Base-by-base conservation (phyloP, 2,888 invertebrate genomes). In the Mesorhabditis spiculigera region DNA sequence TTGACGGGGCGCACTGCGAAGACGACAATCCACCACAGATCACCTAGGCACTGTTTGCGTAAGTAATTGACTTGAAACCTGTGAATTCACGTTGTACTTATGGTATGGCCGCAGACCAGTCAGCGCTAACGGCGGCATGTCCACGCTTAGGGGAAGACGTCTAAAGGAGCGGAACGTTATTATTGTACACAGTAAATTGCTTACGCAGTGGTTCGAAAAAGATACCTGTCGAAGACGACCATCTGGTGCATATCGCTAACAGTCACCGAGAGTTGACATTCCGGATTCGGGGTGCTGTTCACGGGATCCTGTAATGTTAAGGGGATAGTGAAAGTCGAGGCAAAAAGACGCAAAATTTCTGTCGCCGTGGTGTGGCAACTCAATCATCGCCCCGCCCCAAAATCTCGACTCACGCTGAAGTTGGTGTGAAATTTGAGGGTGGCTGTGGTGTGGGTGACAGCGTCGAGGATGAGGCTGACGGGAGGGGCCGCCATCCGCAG, bases 81-180 rank as follows among this genome's bases (percentile, higher is more conserved):
- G 80, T 4, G 82, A 76, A 63, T 82, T 83, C 4, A 82, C 76
- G 1, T 76, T 74, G 68, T 85, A 85, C 70, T 82, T 82, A 71
- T 82, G 82, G 71, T 78, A 84, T 4, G 84, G 82, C 63, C 78
- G 74, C 61, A 84, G 75, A 5, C 81, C 82, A 58, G 78, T 78
- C 43, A 84, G 71, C 16, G 73, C 72, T 16, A 84, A 68, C 8
- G 79, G 68, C 4, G 82, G 76, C 4, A 78, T 63, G 4, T 73
- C 70, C 4, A 71, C 69, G n/a, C 66, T 66, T 13, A 72, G 65
- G 44, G 76, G 71, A 8, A 73, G 75, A 43, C 74, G 71, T 44
- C 74, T 50, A 50, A 50, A 50, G n/a, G 58, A 50, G n/a, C 8
- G n/a, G n/a, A 1, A 50, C n/a, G 28, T 28, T 28, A 28, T 28